Evolutionary conservation across 2,113 vertebrate genomes (phyloP).

Genomic region (Cichladusa arquata): DNA sequence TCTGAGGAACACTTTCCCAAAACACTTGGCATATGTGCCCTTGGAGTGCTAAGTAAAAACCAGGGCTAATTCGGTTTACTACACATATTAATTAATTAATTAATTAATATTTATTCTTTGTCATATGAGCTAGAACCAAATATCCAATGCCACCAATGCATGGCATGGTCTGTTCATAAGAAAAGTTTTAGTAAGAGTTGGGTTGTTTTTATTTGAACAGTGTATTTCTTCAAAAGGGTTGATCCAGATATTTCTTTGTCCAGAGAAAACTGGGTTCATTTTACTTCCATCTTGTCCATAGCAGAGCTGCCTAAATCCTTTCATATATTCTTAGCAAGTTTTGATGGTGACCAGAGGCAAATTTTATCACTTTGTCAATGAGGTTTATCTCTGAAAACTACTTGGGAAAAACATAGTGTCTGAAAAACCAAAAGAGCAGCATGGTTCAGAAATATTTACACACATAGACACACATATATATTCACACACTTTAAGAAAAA

Average conservation of each 20-base stretch:
- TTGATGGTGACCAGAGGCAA: background rate
- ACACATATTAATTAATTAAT: too few relatives aligned
- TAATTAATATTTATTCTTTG: background rate
- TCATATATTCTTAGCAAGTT: background rate
- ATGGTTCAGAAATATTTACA: background rate
- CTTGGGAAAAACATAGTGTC: background rate
- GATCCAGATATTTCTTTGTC: background rate
- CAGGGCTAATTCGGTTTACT: background rate
- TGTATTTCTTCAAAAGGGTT: background rate
- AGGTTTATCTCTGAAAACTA: background rate
- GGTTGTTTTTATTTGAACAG: background rate
- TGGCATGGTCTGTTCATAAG: too few relatives aligned
- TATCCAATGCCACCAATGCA: background rate
- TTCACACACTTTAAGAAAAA: background rate
- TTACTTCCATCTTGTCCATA: background rate
- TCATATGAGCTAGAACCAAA: background rate
- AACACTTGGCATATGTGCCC: background rate
- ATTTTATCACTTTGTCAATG: background rate
- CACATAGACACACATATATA: rapidly evolving
- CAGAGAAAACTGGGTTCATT: background rate
- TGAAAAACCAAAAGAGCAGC: background rate
- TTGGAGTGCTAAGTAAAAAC: background rate
- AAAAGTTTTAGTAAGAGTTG: background rate
- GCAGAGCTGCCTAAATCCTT: background rate
- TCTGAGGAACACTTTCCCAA: background rate